Evolutionary conservation across 2,113 vertebrate genomes (phyloP).

Genomic region (Pogonocichla stellata): DNA sequence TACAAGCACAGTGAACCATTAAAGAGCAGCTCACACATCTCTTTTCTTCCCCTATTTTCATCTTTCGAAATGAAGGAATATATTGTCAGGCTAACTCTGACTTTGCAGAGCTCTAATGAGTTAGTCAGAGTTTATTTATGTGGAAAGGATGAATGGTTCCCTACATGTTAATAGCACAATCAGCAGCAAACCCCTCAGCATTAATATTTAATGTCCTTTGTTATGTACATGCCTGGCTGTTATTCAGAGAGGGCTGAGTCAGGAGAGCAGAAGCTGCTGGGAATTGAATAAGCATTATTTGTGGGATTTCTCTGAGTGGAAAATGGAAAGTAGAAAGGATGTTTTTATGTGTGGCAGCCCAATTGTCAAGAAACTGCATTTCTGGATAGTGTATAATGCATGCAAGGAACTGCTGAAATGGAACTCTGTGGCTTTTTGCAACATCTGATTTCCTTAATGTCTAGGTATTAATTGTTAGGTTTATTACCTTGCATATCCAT

Average conservation of each 20-base stretch:
- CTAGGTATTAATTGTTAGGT: not conserved
- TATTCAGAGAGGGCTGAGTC: slow-evolving; percentile 29
- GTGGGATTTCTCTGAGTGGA: not conserved
- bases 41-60: not conserved
- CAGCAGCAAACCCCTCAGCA: not conserved
- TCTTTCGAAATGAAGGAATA: not conserved
- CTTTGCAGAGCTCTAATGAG: not conserved
- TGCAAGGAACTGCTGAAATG: not conserved
- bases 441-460: not conserved
- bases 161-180: slow-evolving; percentile 36
- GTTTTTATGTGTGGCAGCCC: not conserved
- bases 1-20: not conserved
- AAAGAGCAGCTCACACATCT: not conserved
- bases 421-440: not conserved
- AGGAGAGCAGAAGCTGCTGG: slow-evolving; percentile 22
- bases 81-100: not conserved
- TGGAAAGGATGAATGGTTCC: slow-evolving; percentile 25
- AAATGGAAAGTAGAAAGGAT: not conserved
- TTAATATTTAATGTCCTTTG: slow-evolving; percentile 65
- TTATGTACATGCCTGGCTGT: slow-evolving; percentile 29
- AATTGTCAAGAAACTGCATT: not conserved
- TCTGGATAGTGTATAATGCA: not conserved
- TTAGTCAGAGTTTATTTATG: slow-evolving; percentile 53
- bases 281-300: slow-evolving; percentile 38
- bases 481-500: not conserved